Conservation (phyloP, 1,140 invertebrate genomes). For the Caenorhabditis remanei region DNA sequence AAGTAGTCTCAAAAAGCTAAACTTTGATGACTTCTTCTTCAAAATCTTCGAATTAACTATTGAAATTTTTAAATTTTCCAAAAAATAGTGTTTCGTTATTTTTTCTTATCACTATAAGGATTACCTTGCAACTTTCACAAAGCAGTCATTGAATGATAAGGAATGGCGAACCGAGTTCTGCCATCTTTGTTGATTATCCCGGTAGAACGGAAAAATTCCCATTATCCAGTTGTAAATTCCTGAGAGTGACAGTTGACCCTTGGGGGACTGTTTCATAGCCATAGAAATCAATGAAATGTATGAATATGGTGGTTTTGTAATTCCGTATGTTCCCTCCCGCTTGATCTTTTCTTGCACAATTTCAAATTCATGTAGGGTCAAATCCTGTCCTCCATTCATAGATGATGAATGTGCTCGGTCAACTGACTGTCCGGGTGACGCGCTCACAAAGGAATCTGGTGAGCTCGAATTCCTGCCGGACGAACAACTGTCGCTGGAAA, state of each 20-base stretch:
- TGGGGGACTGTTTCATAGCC: conserved; percentile 96
- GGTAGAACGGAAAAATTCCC: conserved; percentile 97
- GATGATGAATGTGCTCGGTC: not conserved
- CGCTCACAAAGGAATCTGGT: not conserved
- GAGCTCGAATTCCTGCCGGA: not conserved
- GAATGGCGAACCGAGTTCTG: conserved; percentile 97
- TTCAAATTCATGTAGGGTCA: conserved; percentile 18
- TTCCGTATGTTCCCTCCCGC: conserved; percentile 89
- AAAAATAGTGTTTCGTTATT: too few species aligned
- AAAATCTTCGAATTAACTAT: too few species aligned
- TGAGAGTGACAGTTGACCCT: conserved; percentile 94
- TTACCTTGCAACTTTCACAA: conserved; percentile 91
- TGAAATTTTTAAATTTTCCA: too few species aligned
- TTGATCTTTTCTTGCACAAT: conserved; percentile 71
- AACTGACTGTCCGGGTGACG: not conserved
- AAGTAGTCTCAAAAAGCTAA: too few species aligned
- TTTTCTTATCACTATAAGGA: not conserved
- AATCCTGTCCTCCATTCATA: not conserved
- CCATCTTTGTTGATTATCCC: conserved; percentile 96
- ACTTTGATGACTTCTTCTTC: too few species aligned
- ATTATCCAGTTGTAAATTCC: conserved; percentile 99
- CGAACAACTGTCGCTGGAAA: not conserved
- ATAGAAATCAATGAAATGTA: conserved; percentile 99
- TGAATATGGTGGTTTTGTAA: conserved; percentile 97
- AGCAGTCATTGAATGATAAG: conserved; percentile 98